phyloP scores from a whole-genome alignment of 37 sponge, comb jelly and placozoan species.

The Halichondria panicea region DNA sequence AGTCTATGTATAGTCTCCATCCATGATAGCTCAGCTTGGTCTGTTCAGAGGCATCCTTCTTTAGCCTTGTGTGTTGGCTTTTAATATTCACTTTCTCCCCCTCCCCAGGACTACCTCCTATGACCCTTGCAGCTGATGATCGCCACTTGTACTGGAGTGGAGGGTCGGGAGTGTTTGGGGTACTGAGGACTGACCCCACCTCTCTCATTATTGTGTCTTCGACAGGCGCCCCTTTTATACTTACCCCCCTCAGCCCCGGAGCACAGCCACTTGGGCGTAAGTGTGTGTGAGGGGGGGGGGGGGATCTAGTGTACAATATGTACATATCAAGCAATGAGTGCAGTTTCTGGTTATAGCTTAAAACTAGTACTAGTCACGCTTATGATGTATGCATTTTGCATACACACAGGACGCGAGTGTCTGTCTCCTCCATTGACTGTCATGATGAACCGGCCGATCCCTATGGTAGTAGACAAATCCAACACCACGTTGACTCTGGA shows the following conservation, averaged over 20 bases:
- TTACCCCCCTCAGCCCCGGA: conserved; percentile 41
- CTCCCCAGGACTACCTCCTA: conserved; percentile 26
- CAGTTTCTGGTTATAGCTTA: too few relatives aligned
- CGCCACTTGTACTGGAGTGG: conserved; percentile 62
- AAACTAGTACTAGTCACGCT: background rate
- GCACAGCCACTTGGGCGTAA: conserved; percentile 35
- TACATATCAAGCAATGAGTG: too few relatives aligned
- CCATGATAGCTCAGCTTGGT: too few relatives aligned
- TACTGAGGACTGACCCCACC: background rate
- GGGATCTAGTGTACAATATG: too few relatives aligned
- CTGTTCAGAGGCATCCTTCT: background rate
- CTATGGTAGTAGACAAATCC: background rate
- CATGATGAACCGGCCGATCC: background rate
- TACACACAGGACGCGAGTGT: background rate
- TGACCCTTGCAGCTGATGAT: conserved; percentile 45
- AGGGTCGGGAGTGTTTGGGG: conserved; percentile 13
- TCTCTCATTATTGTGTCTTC: conserved; percentile 7
- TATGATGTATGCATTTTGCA: background rate
- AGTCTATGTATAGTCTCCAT: too few relatives aligned
- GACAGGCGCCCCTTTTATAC: background rate
- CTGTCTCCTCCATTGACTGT: background rate
- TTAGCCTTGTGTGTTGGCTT: background rate
- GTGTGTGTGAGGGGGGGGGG: background rate
- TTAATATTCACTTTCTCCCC: background rate
- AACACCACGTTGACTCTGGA: conserved; percentile 12